A percentile compares a stretch with the other conserved stretches of the same genome.
phyloP scores from a whole-genome alignment of 2,797 vertebrate genomes.

The Streptopelia turtur region DNA sequence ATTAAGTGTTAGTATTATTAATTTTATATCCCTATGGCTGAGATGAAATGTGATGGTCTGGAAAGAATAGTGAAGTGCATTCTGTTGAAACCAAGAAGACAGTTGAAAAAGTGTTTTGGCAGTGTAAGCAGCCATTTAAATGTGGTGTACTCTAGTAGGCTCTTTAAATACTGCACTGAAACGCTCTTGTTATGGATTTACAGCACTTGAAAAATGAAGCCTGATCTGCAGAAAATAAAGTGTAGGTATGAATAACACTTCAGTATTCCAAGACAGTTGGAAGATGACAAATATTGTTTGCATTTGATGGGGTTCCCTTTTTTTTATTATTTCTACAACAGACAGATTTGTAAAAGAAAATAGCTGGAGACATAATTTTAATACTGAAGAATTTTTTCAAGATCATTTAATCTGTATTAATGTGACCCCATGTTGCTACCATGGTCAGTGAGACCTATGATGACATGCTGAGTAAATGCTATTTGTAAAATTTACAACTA shows the following conservation, averaged over 20 bases:
- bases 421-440: slow-evolving; percentile 34
- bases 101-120: not conserved
- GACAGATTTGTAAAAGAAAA: not conserved
- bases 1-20: not conserved
- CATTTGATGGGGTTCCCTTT: not conserved
- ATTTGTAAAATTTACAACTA: slow-evolving; percentile 37
- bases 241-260: not conserved
- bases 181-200: not conserved
- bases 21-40: not conserved
- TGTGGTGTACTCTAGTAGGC: not conserved
- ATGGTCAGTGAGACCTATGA: slow-evolving; percentile 21
- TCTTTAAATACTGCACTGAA: not conserved
- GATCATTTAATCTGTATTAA: slow-evolving; percentile 38
- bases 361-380: not conserved
- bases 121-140: not conserved
- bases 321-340: not conserved
- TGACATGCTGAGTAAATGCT: slow-evolving; percentile 33
- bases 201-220: not conserved
- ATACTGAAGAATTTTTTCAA: slow-evolving; percentile 2
- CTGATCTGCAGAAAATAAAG: not conserved
- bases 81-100: not conserved
- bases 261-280: not conserved
- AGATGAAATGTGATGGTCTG: not conserved
- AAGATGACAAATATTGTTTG: not conserved
- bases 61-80: not conserved